These are phyloP conservation scores for Ceriagrion tenellum DNA, from an alignment of 2,888 invertebrate genomes.

Conservation along the genomic window DNA sequence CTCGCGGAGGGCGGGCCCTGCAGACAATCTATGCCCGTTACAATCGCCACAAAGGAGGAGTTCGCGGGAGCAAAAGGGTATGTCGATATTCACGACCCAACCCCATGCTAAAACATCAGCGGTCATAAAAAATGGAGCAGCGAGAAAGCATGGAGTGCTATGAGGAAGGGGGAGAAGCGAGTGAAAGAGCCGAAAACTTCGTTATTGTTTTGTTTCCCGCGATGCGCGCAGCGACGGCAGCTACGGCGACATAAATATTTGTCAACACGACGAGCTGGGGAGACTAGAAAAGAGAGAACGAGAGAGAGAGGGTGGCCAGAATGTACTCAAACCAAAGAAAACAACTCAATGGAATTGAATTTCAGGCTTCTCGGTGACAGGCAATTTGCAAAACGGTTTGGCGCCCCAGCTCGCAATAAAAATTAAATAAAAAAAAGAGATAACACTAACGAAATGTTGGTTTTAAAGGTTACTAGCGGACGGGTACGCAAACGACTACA, in stretches of 20 bases:
- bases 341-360: slow-evolving; percentile 30
- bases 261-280: background rate
- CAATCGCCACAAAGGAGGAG: too few species aligned
- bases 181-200: background rate
- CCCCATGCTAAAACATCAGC: too few species aligned
- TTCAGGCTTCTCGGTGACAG: background rate
- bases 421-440: background rate
- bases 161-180: background rate
- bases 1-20: too few species aligned
- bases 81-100: too few species aligned
- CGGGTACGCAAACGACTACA: background rate
- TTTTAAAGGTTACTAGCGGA: background rate
- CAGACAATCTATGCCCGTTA: too few species aligned
- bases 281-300: background rate
- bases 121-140: too few species aligned
- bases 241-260: background rate
- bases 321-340: slow-evolving; percentile 18
- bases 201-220: background rate
- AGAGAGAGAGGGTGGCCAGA: background rate
- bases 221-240: background rate
- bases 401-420: background rate
- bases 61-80: too few species aligned
- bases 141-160: background rate
- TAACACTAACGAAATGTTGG: background rate
- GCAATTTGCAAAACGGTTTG: background rate